A percentile compares a stretch with the other conserved stretches of the same genome.
Conservation (phyloP, 2,797 vertebrate genomes). For the Rhabdophis nuchalis region DNA sequence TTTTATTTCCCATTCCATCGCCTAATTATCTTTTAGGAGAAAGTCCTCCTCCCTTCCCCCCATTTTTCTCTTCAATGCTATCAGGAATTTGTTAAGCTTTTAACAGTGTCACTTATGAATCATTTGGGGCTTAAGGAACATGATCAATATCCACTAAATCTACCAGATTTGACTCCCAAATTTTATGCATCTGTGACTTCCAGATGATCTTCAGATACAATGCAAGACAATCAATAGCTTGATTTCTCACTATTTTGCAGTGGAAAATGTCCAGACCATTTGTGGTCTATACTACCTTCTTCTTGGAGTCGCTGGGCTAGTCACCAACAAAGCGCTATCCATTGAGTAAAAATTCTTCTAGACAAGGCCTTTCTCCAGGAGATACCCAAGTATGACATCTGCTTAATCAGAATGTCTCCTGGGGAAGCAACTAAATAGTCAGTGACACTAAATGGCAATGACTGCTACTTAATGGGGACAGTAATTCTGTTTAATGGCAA, state of each 20-base stretch:
- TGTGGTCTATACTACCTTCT: background rate
- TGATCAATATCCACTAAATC: constrained; percentile 2
- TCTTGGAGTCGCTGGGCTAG: background rate
- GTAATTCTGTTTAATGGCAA: constrained; percentile 61
- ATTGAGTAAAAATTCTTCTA: constrained; percentile 31
- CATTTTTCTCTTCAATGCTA: background rate
- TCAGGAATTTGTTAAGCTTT: background rate
- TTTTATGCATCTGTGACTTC: background rate
- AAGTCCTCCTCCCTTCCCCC: background rate
- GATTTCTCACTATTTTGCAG: background rate
- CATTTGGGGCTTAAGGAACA: constrained; percentile 1
- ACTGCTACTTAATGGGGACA: constrained; percentile 57
- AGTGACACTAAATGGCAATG: constrained; percentile 53
- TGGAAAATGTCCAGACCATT: background rate
- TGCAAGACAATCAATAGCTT: background rate
- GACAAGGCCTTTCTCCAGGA: constrained; percentile 39
- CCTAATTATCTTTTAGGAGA: background rate
- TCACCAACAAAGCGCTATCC: constrained; percentile 18
- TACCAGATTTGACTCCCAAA: background rate
- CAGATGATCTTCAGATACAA: background rate
- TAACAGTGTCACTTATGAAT: constrained; percentile 20
- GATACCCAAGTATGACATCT: constrained; percentile 49
- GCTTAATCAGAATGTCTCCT: constrained; percentile 35
- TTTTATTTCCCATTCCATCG: background rate
- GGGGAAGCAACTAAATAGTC: constrained; percentile 45